phyloP scores from a whole-genome alignment of 2,888 invertebrate species.

The Smittia sp. region DNA sequence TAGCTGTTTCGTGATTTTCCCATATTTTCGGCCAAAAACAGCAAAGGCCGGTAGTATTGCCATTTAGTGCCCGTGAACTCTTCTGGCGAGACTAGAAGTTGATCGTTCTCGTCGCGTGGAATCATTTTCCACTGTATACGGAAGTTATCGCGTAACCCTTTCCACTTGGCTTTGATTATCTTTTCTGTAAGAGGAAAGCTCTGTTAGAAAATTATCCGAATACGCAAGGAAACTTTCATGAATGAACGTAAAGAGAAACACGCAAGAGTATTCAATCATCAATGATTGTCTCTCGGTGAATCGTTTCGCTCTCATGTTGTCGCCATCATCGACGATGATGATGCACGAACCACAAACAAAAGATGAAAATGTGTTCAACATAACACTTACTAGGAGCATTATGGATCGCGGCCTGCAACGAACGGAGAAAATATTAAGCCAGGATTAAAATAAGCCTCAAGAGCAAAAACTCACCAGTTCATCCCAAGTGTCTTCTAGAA shows the following conservation, averaged over 20 bases:
- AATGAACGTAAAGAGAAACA: not conserved
- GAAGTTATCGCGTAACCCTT: constrained; percentile 54
- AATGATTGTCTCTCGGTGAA: not conserved
- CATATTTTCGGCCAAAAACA: constrained; percentile 51
- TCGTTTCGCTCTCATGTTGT: not conserved
- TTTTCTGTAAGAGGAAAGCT: constrained; percentile 46
- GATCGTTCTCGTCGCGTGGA: constrained; percentile 50
- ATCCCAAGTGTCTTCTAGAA: constrained; percentile 54
- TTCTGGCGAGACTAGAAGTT: constrained; percentile 51
- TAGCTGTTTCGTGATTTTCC: constrained; percentile 30
- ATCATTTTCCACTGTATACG: constrained; percentile 54
- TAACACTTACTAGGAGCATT: constrained; percentile 37
- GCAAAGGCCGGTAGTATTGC: constrained; percentile 52
- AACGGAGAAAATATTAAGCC: not conserved
- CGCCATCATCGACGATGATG: constrained; percentile 22
- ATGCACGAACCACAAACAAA: constrained; percentile 30
- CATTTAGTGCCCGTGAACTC: constrained; percentile 52
- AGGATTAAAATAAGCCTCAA: not conserved
- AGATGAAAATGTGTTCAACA: constrained; percentile 15
- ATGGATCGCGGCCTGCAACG: constrained; percentile 22
- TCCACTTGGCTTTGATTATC: constrained; percentile 54
- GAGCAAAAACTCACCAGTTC: constrained; percentile 45
- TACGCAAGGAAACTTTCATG: not conserved
- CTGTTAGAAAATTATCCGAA: not conserved
- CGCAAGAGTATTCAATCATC: not conserved